Base-by-base conservation (phyloP, 2,113 vertebrate genomes). In the Perca flavescens region DNA sequence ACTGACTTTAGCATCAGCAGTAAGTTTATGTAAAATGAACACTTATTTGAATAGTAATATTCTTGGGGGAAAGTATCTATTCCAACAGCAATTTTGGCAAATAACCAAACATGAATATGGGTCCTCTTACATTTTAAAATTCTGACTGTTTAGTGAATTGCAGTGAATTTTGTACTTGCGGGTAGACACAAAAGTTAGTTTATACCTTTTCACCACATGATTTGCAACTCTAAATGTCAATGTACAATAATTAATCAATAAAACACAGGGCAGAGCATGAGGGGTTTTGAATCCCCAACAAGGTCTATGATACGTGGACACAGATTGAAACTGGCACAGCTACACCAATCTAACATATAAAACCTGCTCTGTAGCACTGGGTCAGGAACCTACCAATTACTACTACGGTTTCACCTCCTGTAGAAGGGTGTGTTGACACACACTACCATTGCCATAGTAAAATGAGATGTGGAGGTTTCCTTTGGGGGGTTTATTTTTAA, bases 361-460 rank as follows among this genome's bases (percentile, higher is more conserved):
- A 54, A 56, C 6, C 28, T 40, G 5, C 14, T 15, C 4, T 69
- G 56, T 1, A 15, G 57, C 58, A 64, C 19, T n/a, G 22, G 28
- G 46, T 15, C 56, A 25, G 6, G 47, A 28, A 6, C 2, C 28
- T 17, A n/a, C n/a, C n/a, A 46, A 2, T 15, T 10, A n/a, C n/a
- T n/a, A n/a, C 49, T 46, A 10, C 43, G 3, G 66, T 54, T 79
- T 70, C 14, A 60, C 56, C 47, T 66, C 54, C 21, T 52, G 54
- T 5, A 43, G 52, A 77, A 57, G 43, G 40, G 40, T 43, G 53
- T 62, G 54, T 50, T 15, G 47, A 52, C 64, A 66, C 64, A 52
- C 64, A 66, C 64, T 34, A 43, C 16, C 47, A 43, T 52, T 47
- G 5, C 36, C 46, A 73, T 21, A 60, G 36, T 2, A 47, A 47